phyloP scores from a whole-genome alignment of 1,140 invertebrate genomes.

The Cydia fagiglandana region DNA sequence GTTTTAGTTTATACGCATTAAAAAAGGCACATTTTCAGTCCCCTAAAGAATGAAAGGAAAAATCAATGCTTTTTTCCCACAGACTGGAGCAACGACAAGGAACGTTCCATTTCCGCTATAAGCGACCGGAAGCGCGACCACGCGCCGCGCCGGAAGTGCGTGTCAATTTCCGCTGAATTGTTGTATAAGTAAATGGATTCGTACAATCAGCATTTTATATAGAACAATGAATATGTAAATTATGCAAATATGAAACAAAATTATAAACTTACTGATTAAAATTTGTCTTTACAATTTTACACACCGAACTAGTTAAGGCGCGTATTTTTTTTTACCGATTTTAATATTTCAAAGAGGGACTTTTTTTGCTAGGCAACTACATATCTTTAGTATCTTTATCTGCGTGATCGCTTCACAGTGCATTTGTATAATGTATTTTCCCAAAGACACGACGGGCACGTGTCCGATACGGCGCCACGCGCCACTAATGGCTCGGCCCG shows the following conservation, averaged over 20 bases:
- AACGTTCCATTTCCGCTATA: constrained; percentile 40
- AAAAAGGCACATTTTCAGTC: not conserved
- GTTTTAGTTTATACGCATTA: not conserved
- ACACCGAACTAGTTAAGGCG: no score
- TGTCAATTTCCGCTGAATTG: constrained; percentile 52
- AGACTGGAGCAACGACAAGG: constrained; percentile 37
- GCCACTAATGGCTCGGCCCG: constrained; percentile 14
- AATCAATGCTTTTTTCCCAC: constrained; percentile 64
- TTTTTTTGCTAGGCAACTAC: not conserved
- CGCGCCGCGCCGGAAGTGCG: constrained; percentile 57
- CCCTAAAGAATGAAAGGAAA: constrained; percentile 30
- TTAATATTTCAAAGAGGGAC: no score
- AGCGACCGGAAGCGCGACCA: constrained; percentile 55
- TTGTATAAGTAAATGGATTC: constrained; percentile 30
- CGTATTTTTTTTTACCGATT: no score
- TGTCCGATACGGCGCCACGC: constrained; percentile 30
- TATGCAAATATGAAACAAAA: not conserved
- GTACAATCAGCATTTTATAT: not conserved
- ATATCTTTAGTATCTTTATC: constrained; percentile 1
- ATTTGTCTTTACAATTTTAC: no score
- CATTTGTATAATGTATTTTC: constrained; percentile 20
- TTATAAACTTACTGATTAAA: not conserved
- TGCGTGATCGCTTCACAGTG: constrained; percentile 4
- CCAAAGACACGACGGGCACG: constrained; percentile 19
- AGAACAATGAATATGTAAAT: not conserved